A percentile compares a stretch with the other conserved stretches of the same genome.
phyloP scores from a whole-genome alignment of 2,113 vertebrate species.

The Chauna torquata region DNA sequence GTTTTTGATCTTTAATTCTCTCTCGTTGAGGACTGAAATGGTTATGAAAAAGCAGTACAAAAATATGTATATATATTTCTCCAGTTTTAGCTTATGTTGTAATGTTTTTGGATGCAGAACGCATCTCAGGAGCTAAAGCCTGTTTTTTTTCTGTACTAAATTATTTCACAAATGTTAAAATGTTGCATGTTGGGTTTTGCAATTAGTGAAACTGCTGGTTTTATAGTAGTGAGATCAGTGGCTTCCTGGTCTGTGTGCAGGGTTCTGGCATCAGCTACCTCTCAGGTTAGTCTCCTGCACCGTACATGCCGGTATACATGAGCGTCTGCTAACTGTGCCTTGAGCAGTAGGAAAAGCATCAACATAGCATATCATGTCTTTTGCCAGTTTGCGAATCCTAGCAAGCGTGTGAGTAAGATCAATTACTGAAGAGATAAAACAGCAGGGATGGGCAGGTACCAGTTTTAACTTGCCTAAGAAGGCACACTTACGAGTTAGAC shows the following conservation, averaged over 20 bases:
- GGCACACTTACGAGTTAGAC: conserved; percentile 63
- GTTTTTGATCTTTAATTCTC: neutral
- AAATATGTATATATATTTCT: too few species aligned
- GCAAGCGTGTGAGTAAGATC: conserved; percentile 20
- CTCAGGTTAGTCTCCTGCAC: neutral
- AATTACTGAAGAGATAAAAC: conserved; percentile 48
- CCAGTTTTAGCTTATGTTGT: neutral
- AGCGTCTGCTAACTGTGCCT: neutral
- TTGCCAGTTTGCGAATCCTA: neutral
- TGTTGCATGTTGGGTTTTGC: neutral
- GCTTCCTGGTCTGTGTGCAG: neutral
- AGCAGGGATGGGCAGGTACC: conserved; percentile 62
- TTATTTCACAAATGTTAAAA: neutral
- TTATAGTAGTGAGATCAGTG: neutral
- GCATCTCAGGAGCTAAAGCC: neutral
- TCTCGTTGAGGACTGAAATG: neutral
- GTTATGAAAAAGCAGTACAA: neutral
- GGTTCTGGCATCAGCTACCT: neutral
- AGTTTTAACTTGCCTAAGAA: conserved; percentile 61
- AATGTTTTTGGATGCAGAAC: neutral
- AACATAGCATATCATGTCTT: neutral
- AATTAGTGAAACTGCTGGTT: neutral
- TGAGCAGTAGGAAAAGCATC: conserved; percentile 28
- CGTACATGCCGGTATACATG: neutral
- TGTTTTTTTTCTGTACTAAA: neutral